A percentile compares a stretch with the other conserved stretches of the same genome.
Conservation (phyloP, 2,797 vertebrate species). For the Neostethus bicornis region DNA sequence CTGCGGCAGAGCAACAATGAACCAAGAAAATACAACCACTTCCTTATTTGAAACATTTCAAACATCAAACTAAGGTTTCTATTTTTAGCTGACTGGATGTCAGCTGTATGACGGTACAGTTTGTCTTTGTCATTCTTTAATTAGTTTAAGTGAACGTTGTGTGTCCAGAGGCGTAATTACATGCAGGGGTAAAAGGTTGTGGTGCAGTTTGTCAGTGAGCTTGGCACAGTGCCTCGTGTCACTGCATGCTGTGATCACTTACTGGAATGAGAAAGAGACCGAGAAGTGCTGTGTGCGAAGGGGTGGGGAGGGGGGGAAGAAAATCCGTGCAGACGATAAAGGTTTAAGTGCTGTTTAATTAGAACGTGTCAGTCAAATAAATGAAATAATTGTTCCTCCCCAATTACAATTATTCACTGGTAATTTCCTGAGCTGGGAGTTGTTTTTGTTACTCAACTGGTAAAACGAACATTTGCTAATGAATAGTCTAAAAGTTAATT, state of each 20-base stretch:
- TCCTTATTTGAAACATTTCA: constrained; percentile 8
- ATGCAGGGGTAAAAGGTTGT: constrained; percentile 59
- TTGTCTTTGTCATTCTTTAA: constrained; percentile 47
- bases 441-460: constrained; percentile 32
- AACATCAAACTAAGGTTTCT: background rate
- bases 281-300: constrained; percentile 26
- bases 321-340: constrained; percentile 38
- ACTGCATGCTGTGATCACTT: constrained; percentile 57
- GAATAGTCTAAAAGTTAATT: constrained; percentile 22
- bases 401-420: constrained; percentile 64
- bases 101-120: constrained; percentile 5
- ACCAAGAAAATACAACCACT: constrained; percentile 16
- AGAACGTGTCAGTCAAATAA: constrained; percentile 61
- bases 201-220: constrained; percentile 47
- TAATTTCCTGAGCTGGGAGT: constrained; percentile 47
- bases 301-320: too few relatives aligned
- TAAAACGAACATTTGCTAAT: constrained; percentile 51
- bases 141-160: constrained; percentile 58
- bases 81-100: constrained; percentile 23
- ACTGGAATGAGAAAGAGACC: constrained; percentile 58
- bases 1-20: constrained; percentile 30
- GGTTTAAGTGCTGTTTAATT: constrained; percentile 68
- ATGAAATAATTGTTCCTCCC: constrained; percentile 59
- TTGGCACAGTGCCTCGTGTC: constrained; percentile 28
- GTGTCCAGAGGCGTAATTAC: constrained; percentile 49